Evolutionary conservation across 2,888 invertebrate species (phyloP), one percentile per base, ranked within the genome.

Genomic region (Drosophila pullipes): DNA sequence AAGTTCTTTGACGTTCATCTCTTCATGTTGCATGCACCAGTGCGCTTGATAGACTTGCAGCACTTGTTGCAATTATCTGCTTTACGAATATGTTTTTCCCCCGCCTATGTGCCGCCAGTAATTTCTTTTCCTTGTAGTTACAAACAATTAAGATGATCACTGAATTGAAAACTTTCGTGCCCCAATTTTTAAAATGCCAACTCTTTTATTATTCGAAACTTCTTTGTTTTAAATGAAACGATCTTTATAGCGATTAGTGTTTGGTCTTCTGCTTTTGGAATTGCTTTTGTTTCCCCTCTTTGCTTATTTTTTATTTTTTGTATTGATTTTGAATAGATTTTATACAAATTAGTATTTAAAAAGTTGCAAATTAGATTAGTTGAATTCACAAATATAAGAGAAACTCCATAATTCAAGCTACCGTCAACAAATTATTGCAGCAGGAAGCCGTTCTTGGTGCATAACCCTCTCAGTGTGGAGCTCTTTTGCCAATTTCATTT

Each of bases 11-110:
- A 33, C 28, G 41, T 31, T 31, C 30, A 22, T 69, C 50, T 57
- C 75, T 68, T 64, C 55, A 76, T 77, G 72, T 74, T 89, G 82
- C 81, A 82, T 81, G 88, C 89, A 75, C 70, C 77, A 86, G 60
- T 81, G 83, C 81, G 67, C 68, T 55, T 68, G 62, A 41, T 39
- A 16, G 30, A 60, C 62, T 44, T 31, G 50, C 55, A 64, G 68
- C 65, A 69, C 73, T 74, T 77, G 79, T 69, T 79, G 73, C 78
- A 81, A 77, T 79, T 79, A 66, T 67, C 54, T 71, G 10, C 13
- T 30, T 50, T 47, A 39, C 22, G 55, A 69, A 64, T 58, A 52
- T 54, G 16, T 49, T 61, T 69, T 28, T 28, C 5, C 5, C 47
- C 47, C 41, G n/a, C n/a, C 41, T n/a, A 10, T n/a, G 10, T 11